Evolutionary conservation across 64 coral and sea anemone species (phyloP).

Genomic region (Stylophora pistillata): DNA sequence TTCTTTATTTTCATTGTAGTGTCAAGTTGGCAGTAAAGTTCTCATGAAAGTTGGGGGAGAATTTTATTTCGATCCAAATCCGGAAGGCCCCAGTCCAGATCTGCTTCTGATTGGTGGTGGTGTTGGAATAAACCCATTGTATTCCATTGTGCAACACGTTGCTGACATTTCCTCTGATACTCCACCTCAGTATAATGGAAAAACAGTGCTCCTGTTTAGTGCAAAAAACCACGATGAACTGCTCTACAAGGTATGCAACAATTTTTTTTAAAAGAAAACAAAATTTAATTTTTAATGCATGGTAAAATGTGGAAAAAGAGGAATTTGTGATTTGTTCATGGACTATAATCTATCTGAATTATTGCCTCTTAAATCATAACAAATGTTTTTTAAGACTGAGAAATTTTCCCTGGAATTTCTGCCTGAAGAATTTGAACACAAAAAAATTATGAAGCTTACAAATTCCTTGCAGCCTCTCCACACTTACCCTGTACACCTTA

Average conservation of each 20-base stretch:
- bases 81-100: conserved; percentile 14
- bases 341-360: no score
- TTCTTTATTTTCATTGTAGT: conserved; percentile 27
- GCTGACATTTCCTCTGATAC: conserved; percentile 34
- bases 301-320: no score
- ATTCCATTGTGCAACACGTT: conserved; percentile 72
- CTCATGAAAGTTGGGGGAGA: conserved; percentile 80
- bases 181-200: conserved; percentile 41
- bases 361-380: not conserved
- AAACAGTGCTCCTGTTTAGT: conserved; percentile 67
- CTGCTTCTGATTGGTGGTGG: conserved; percentile 84
- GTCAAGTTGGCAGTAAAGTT: conserved; percentile 75
- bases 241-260: conserved; percentile 67
- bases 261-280: not conserved
- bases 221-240: conserved; percentile 74
- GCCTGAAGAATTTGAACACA: no score
- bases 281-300: not conserved
- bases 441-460: no score
- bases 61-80: conserved; percentile 57
- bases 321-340: no score
- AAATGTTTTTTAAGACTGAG: no score
- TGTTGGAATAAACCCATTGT: conserved; percentile 87
- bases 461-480: no score
- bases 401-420: no score
- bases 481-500: no score